Conservation (phyloP, 2,113 vertebrate genomes). For the Actinemys pallida region DNA sequence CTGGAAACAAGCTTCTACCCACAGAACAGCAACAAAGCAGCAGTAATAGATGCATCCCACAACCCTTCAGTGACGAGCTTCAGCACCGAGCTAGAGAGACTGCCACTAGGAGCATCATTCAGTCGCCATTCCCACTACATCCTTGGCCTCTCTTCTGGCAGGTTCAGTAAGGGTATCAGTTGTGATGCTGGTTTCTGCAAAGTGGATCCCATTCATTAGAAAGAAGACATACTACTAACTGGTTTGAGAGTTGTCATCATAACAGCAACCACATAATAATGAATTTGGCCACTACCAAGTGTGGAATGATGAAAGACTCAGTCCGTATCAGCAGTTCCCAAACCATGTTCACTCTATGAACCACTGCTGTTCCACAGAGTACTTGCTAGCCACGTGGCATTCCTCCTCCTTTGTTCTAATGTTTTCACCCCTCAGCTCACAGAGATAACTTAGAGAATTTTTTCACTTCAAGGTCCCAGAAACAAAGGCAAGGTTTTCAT, state of each 20-base stretch:
- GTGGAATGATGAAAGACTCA: background rate
- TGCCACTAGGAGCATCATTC: accelerated
- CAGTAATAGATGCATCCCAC: background rate
- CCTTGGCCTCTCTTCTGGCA: background rate
- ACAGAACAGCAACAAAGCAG: background rate
- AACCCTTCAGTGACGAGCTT: background rate
- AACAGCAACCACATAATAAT: background rate
- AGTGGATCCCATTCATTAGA: accelerated
- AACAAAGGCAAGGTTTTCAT: too few species aligned
- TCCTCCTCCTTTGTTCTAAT: background rate
- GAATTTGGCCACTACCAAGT: background rate
- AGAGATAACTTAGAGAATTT: background rate
- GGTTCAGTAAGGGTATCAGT: background rate
- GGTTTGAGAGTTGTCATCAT: background rate
- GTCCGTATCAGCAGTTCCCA: background rate
- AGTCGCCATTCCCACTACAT: accelerated
- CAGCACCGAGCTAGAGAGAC: accelerated
- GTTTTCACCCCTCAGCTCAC: too few species aligned
- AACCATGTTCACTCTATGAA: background rate
- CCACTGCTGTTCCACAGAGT: background rate
- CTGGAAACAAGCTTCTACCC: background rate
- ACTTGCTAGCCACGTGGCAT: background rate
- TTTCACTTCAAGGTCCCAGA: too few species aligned
- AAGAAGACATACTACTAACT: background rate
- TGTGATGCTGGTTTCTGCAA: background rate